A percentile compares a stretch with the other conserved stretches of the same genome.
Conservation (phyloP, 2,888 invertebrate species). For the Amitus sp. region DNA sequence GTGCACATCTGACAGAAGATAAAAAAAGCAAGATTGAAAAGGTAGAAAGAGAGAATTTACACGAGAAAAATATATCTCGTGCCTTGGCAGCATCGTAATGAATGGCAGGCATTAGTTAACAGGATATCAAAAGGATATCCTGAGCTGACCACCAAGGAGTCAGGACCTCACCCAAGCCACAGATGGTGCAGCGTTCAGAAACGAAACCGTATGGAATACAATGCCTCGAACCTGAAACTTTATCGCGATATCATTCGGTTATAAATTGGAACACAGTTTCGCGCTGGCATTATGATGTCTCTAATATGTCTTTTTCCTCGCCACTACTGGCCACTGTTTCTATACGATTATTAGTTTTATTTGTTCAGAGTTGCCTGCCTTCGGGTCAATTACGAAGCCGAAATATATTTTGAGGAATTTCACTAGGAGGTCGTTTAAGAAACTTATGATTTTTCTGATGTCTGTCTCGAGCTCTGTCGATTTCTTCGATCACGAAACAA, state of each 20-base stretch:
- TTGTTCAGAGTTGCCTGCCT: too few relatives aligned
- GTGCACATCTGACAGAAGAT: constrained; percentile 36
- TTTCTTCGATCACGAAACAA: too few relatives aligned
- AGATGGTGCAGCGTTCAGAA: constrained; percentile 54
- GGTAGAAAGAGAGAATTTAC: constrained; percentile 43
- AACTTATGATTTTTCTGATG: too few relatives aligned
- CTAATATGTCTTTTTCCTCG: constrained; percentile 65
- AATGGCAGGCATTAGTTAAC: constrained; percentile 66
- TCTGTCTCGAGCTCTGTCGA: too few relatives aligned
- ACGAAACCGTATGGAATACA: constrained; percentile 58
- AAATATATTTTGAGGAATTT: too few relatives aligned
- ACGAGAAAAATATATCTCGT: constrained; percentile 53
- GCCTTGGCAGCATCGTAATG: constrained; percentile 56
- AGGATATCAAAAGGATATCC: constrained; percentile 66
- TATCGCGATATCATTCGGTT: constrained; percentile 65
- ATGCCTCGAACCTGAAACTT: constrained; percentile 64
- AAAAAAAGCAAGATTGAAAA: constrained; percentile 36
- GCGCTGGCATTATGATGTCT: constrained; percentile 65
- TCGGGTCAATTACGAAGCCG: too few relatives aligned
- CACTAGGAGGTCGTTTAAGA: too few relatives aligned
- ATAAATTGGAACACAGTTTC: constrained; percentile 66
- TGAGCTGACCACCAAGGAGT: constrained; percentile 62
- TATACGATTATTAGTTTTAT: constrained; percentile 37
- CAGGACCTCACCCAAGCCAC: constrained; percentile 60
- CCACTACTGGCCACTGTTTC: constrained; percentile 37